Percentiles rank a stretch among this genome's conserved stretches.
These are phyloP conservation scores for Parasteatoda tepidariorum DNA, from an alignment of 1,140 invertebrate species.

Conservation along the genomic window DNA sequence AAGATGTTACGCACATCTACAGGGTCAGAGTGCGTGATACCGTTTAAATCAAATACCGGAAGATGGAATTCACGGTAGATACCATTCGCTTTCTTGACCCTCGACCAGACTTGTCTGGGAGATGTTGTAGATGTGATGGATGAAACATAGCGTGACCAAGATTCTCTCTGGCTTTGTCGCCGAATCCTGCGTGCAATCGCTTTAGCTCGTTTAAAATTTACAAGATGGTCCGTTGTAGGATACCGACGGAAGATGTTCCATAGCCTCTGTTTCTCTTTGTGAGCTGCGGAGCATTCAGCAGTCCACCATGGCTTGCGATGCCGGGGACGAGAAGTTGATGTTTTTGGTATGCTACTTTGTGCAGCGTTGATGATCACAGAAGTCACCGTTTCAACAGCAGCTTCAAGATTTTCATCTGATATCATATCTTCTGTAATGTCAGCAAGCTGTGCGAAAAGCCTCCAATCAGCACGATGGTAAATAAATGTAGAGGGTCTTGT, in stretches of 20 bases:
- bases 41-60: background rate
- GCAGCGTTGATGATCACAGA: too few relatives aligned
- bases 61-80: background rate
- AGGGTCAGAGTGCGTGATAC: background rate
- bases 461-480: background rate
- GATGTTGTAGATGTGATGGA: background rate
- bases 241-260: background rate
- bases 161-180: background rate
- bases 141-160: background rate
- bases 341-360: background rate
- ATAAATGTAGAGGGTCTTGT: background rate
- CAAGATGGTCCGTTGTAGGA: background rate
- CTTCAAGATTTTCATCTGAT: too few relatives aligned
- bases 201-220: too few relatives aligned
- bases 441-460: background rate
- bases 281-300: background rate
- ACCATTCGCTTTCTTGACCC: too few relatives aligned
- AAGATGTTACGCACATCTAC: background rate
- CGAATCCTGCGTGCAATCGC: background rate
- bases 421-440: too few relatives aligned
- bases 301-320: background rate
- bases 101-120: background rate
- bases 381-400: too few relatives aligned
- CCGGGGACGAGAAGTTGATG: background rate
- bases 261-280: background rate